Evolutionary conservation across 1,140 invertebrate species (phyloP), one percentile per base, ranked within the genome.

Genomic region (Calosoma granatense): DNA sequence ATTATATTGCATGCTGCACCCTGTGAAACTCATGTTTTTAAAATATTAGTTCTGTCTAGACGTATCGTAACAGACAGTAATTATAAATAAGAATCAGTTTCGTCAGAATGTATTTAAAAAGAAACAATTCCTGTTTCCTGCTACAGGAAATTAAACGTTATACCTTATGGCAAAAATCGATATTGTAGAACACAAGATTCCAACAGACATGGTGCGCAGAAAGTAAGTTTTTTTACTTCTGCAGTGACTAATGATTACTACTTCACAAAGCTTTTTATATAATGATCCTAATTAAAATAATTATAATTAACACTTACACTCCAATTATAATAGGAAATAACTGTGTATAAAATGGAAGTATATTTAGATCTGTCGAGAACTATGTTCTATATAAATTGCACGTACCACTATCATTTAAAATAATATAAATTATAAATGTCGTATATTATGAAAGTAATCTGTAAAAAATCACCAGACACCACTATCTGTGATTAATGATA

Each of bases 101-200:
- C 41, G 41, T 47, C 41, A 47, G 17, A 9, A 47, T 17, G 17
- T 47, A 12, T 47, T 47, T 6, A 47, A 4, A 12, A 12, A 47
- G 41, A 47, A 47, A 47, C 41, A 47, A 47, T 47, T 17, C 17
- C 41, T 17, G 17, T 12, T 47, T 47, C 41, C 41, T 9, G 41
- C 17, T 47, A 47, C 41, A 47, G 41, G 41, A 47, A 47, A 47
- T 47, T 47, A 47, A 47, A 47, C 17, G 9, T 47, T 47, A 47
- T 47, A 17, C 41, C 41, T 47, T 9, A 4, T 9, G 17, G 17
- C 4, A 3, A 47, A 47, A 47, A 47, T 47, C 41, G 41, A 47
- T 47, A 47, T 11, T 3, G 41, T 17, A 17, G 17, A 17, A 17
- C 6, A 9, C 6, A 9, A n/a, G 26, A 6, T 9, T 36, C n/a